Base-by-base conservation (phyloP, 1,140 invertebrate genomes). In the Aethina tumida region DNA sequence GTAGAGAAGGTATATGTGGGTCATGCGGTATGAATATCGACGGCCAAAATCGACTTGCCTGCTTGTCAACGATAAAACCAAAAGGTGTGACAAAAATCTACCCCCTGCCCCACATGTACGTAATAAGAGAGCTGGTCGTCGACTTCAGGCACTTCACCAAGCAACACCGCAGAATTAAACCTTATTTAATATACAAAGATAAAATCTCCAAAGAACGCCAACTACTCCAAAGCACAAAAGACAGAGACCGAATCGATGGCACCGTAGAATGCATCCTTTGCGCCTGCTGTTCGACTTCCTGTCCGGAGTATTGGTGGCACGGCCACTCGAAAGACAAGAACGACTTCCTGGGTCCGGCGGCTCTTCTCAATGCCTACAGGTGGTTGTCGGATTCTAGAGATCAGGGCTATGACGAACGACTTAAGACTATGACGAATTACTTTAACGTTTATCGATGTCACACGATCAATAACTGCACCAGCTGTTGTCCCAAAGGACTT, bases 331-430 rank as follows among this genome's bases (percentile, higher is more conserved):
- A 49, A 18, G 26, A 30, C 58, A 78, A 81, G 5, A 91, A 96
- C 59, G 92, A 93, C 58, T 97, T 95, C 62, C 73, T 97, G 26
- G 93, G 92, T 0, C 92, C 91, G 3, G 91, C 92, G 17, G 87
- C 90, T 4, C 70, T 96, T 7, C 87, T 95, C 84, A 90, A 94
- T 65, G 81, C 81, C 5, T 91, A 88, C 54, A 78, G 94, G 51
- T 99, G 95, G 95, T 92, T 99, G 34, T 92, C 96, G 52, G 96
- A 99, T 64, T 97, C 93, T 2, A 71, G 96, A 49, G 96, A 99
- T 66, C 80, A 91, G 53, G 79, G 71, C 29, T 77, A 85, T 2
- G 67, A 70, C 2, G 81, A 94, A 55, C 71, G 96, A 39, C 66
- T 99, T 24, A 72, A 80, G 18, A 78, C 80, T 52, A 66, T 99